A percentile compares a stretch with the other conserved stretches of the same genome.
phyloP scores from a whole-genome alignment of 2,797 vertebrate genomes.

The Lophotriccus pileatus region DNA sequence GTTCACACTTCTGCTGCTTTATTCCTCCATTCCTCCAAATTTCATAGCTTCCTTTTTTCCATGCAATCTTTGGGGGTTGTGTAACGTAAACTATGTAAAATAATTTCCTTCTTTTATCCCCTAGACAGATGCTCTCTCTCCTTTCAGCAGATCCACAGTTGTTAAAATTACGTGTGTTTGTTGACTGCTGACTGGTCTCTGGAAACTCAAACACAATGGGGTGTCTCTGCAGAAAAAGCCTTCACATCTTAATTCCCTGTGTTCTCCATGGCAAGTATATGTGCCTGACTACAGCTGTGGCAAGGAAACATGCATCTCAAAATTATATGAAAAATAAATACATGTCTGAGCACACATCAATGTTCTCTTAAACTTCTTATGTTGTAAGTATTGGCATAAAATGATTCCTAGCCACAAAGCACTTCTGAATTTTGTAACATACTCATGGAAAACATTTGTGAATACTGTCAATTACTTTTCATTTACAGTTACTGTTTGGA shows the following conservation, averaged over 20 bases:
- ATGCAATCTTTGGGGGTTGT: neutral
- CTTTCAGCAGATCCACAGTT: neutral
- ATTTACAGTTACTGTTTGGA: neutral
- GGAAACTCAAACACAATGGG: neutral
- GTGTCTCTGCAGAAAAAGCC: neutral
- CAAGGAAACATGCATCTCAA: neutral
- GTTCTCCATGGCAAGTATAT: neutral
- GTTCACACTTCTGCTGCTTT: conserved; percentile 12
- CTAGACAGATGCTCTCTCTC: neutral
- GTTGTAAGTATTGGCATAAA: neutral
- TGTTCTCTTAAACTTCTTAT: neutral
- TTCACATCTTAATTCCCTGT: neutral
- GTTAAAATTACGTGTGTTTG: neutral
- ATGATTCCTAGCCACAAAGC: neutral
- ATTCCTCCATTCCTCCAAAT: neutral
- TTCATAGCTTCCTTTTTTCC: neutral
- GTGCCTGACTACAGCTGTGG: neutral
- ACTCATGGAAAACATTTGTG: neutral
- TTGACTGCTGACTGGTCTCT: neutral
- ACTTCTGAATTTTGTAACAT: neutral
- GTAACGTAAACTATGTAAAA: neutral
- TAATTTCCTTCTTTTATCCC: neutral
- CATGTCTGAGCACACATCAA: neutral
- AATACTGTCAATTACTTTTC: neutral
- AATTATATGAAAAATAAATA: neutral